Percentiles rank a stretch among this genome's conserved stretches.
Evolutionary conservation across 2,797 vertebrate genomes (phyloP).

Genomic region (Leptodactylus fallax): DNA sequence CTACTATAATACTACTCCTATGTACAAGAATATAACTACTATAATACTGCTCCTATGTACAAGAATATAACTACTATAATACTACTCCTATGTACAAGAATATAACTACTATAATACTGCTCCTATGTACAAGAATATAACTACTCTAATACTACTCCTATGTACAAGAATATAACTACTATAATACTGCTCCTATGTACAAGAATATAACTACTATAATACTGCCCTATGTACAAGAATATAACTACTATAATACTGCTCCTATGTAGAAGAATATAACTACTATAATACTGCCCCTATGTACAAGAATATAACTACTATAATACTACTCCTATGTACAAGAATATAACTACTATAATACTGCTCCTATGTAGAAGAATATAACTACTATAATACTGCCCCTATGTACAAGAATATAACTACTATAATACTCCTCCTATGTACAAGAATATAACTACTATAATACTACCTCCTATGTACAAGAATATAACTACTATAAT

Average conservation of each 20-base stretch:
- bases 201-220: slow-evolving; percentile 10
- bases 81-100: too few relatives aligned
- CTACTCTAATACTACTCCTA: too few relatives aligned
- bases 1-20: too few relatives aligned
- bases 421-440: background rate
- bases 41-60: too few relatives aligned
- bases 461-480: background rate
- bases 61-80: too few relatives aligned
- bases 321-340: background rate
- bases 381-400: background rate
- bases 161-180: too few relatives aligned
- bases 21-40: too few relatives aligned
- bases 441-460: background rate
- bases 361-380: background rate
- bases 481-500: slow-evolving; percentile 12
- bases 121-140: too few relatives aligned
- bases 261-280: background rate
- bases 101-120: too few relatives aligned
- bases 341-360: slow-evolving; percentile 5
- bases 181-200: background rate
- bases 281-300: slow-evolving; percentile 1
- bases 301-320: background rate
- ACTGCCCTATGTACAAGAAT: background rate
- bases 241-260: background rate
- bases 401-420: slow-evolving; percentile 6